Evolutionary conservation across 2,888 invertebrate species (phyloP), one percentile per base, ranked within the genome.

Genomic region (Melikaiella ostensackeni): DNA sequence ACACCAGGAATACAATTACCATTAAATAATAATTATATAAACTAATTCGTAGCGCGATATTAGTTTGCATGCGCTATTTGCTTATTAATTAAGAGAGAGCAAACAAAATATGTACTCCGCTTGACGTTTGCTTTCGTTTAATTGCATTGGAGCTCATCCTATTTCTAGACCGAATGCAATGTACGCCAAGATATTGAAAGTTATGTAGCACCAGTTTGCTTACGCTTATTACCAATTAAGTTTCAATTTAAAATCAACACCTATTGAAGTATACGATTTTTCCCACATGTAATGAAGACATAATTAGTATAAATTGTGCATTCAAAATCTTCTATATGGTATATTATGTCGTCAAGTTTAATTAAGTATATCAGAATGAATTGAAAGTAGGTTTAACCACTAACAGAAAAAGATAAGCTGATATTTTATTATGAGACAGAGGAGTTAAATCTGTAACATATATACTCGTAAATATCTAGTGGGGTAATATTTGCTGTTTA

Each of bases 401-500:
- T n/a, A 50, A 70, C 19, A 55, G 50, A 30, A 50, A 55, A 50
- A 27, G 46, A 50, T 33, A 50, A 55, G 70, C n/a, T 70, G 7
- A 30, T 30, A 50, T 70, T 50, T 70, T 70, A 66, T 19, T 19
- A 50, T 33, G 5, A 33, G 1, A 11, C n/a, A 66, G 66, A 46
- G 42, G 30, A 66, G 24, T 42, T 66, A 46, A 70, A 70, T 24
- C 33, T 30, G 11, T 30, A 30, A 70, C 30, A 50, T 70, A 21
- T 70, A 30, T 21, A 30, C 16, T 42, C 16, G 16, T 42, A 42
- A 1, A 5, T 70, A 55, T 50, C 30, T 27, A 70, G 9, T 50
- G n/a, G 33, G 30, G 33, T 70, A 70, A 55, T 70, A 70, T 70
- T 64, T 70, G 30, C 70, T 55, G 30, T 55, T 46, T 50, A 70